Evolutionary conservation across 2,888 invertebrate genomes (phyloP), one percentile per base, ranked within the genome.

Genomic region (Criorhina ranunculi): DNA sequence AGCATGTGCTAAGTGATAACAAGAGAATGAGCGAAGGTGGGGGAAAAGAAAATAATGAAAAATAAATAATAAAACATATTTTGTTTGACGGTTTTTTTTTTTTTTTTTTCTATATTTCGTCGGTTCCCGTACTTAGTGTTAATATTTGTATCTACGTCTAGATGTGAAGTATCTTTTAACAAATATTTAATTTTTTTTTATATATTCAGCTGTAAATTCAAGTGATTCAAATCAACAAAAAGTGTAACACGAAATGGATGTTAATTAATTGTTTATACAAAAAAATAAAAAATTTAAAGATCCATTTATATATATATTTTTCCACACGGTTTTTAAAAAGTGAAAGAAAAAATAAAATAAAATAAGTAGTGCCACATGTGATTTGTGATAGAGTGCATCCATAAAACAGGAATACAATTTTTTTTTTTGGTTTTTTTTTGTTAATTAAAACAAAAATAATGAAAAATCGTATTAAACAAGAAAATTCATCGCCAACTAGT

Each of bases 401-500:
- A 44, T 24, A 53, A 40, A 49, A 42, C 51, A 19, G 59, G 59
- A 24, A n/a, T 46, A 55, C 33, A n/a, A n/a, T n/a, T n/a, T n/a
- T n/a, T n/a, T n/a, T n/a, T n/a, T n/a, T n/a, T n/a, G n/a, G n/a
- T n/a, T n/a, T n/a, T n/a, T n/a, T n/a, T n/a, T n/a, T n/a, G n/a
- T n/a, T n/a, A n/a, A n/a, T n/a, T n/a, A n/a, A n/a, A 67, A 76
- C 64, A 33, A 51, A 78, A 79, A 87, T 72, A 83, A 88, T 88
- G 88, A 88, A 88, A 88, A 88, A 87, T 88, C 87, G 88, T 57
- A 87, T 87, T 55, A 88, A 88, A 87, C 87, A 85, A 78, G 60
- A 83, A 49, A 81, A 76, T 46, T 76, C 85, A 51, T 73, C 80
- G 17, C 77, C 69, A 73, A 76, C 78, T 88, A 89, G 87, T 90